Evolutionary conservation across 2,113 vertebrate species (phyloP).

Genomic region (Lichenostomus cassidix): DNA sequence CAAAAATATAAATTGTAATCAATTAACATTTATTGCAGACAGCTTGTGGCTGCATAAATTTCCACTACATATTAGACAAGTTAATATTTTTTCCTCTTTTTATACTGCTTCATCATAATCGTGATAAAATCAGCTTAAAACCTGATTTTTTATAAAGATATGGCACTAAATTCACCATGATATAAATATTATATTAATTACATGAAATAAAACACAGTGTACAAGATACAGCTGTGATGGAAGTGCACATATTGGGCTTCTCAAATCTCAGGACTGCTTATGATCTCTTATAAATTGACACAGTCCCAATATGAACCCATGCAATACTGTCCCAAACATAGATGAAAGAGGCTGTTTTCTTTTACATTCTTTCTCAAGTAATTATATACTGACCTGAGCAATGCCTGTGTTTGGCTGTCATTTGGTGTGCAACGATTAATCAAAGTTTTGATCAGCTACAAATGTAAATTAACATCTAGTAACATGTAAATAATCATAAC

Average conservation of each 20-base stretch:
- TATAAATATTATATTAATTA: background rate
- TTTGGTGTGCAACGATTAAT: background rate
- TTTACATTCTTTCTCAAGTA: background rate
- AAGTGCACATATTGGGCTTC: background rate
- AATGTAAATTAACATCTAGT: background rate
- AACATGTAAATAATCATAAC: background rate
- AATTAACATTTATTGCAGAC: constrained; percentile 55
- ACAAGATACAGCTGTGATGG: fast-evolving
- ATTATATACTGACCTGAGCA: background rate
- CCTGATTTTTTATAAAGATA: background rate
- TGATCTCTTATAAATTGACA: background rate
- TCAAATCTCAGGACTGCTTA: background rate
- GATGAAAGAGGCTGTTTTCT: background rate
- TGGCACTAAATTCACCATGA: background rate
- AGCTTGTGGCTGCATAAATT: constrained; percentile 45
- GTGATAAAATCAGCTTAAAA: background rate
- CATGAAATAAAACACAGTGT: background rate
- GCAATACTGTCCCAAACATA: fast-evolving
- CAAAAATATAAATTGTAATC: constrained; percentile 59
- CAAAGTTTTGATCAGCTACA: background rate
- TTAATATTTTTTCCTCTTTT: constrained; percentile 27
- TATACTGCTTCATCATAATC: background rate
- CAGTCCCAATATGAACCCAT: background rate
- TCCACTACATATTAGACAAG: background rate
- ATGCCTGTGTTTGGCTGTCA: background rate